phyloP scores from a whole-genome alignment of 2,888 invertebrate species.

The Melieria picta region DNA sequence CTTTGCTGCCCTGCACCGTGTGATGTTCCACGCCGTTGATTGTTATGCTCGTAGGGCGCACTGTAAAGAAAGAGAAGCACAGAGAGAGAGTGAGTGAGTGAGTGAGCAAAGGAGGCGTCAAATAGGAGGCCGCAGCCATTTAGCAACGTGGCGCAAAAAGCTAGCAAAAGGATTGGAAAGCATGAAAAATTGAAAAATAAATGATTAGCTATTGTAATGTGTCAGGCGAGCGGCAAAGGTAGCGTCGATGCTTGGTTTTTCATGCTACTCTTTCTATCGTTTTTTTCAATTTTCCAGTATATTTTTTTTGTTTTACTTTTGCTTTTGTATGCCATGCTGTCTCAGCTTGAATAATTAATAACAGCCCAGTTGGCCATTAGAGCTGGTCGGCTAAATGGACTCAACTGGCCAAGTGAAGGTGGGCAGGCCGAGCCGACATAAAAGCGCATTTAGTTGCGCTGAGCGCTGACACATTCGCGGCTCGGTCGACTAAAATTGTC shows the following conservation, averaged over 20 bases:
- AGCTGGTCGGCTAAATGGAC: background rate
- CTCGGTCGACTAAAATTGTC: background rate
- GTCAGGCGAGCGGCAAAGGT: conserved; percentile 18
- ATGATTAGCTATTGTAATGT: conserved; percentile 21
- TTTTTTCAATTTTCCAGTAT: background rate
- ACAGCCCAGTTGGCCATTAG: conserved; percentile 5
- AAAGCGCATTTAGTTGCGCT: too few species aligned
- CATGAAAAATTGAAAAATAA: conserved; percentile 30
- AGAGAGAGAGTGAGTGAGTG: background rate
- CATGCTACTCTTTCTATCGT: background rate
- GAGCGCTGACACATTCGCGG: too few species aligned
- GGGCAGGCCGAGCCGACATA: too few species aligned
- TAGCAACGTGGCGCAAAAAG: conserved; percentile 12
- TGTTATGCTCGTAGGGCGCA: conserved; percentile 81
- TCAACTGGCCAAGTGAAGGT: background rate
- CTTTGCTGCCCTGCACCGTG: conserved; percentile 82
- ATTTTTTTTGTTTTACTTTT: background rate
- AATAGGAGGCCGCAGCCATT: conserved; percentile 13
- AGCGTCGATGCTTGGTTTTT: conserved; percentile 1
- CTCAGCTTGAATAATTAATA: conserved; percentile 34
- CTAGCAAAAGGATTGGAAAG: conserved; percentile 9
- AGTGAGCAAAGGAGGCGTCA: conserved; percentile 3
- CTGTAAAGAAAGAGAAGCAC: conserved; percentile 68
- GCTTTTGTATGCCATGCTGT: background rate
- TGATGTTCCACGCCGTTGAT: conserved; percentile 81